Conservation (phyloP, 2,797 vertebrate genomes). For the Rallus crepitans region DNA sequence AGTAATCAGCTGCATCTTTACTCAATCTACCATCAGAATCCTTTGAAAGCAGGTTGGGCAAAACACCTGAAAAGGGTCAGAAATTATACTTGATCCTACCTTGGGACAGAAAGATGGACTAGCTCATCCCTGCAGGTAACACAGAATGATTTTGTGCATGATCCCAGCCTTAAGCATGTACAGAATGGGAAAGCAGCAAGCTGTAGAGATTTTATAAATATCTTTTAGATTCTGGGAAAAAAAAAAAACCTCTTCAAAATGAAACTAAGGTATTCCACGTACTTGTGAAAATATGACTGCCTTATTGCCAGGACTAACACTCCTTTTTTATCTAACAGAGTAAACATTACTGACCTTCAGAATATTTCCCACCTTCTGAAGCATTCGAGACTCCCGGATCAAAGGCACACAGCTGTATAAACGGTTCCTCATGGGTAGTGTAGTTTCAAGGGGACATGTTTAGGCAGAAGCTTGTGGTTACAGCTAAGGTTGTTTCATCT, state of each 20-base stretch:
- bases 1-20: background rate
- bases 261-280: background rate
- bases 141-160: background rate
- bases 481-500: background rate
- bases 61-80: background rate
- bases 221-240: background rate
- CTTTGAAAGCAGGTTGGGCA: background rate
- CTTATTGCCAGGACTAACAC: background rate
- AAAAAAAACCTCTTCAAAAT: background rate
- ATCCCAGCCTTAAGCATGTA: background rate
- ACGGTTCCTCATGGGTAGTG: background rate
- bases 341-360: background rate
- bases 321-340: background rate
- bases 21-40: background rate
- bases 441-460: background rate
- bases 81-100: background rate
- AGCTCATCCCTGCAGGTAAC: background rate
- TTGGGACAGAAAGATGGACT: background rate
- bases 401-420: conserved; percentile 12
- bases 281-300: background rate
- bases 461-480: background rate
- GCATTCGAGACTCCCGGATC: background rate
- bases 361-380: conserved; percentile 5
- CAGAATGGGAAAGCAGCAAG: background rate
- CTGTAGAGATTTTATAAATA: background rate